phyloP scores from a whole-genome alignment of 2,113 vertebrate species.

The Crotophaga sulcirostris region DNA sequence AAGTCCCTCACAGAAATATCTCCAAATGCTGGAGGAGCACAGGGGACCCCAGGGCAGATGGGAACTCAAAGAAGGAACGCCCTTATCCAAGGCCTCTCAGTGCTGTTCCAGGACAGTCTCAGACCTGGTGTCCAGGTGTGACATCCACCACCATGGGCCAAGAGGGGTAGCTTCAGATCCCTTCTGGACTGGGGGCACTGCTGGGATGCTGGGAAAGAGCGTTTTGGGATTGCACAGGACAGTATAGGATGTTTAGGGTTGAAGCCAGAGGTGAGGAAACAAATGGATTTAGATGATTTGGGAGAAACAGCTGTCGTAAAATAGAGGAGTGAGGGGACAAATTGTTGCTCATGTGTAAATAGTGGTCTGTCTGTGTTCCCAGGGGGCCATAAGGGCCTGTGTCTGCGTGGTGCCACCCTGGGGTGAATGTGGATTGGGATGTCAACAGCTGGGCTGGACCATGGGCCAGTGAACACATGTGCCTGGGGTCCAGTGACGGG shows the following conservation, averaged over 20 bases:
- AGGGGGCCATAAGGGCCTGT: neutral
- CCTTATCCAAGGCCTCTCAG: neutral
- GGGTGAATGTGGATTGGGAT: neutral
- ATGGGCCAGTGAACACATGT: neutral
- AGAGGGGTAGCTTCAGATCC: neutral
- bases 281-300: neutral
- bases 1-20: neutral
- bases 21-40: neutral
- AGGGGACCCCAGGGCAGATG: neutral
- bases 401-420: neutral
- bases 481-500: neutral
- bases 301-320: neutral
- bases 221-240: neutral
- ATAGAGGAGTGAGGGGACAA: neutral
- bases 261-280: neutral
- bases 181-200: neutral
- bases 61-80: neutral
- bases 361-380: neutral
- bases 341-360: accelerated
- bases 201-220: neutral
- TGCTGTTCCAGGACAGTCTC: neutral
- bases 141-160: neutral
- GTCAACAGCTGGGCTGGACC: neutral
- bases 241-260: neutral
- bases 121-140: neutral